These are phyloP conservation scores for Xiphophorus maculatus DNA, from an alignment of 2,113 vertebrate genomes.

Conservation along the genomic window DNA sequence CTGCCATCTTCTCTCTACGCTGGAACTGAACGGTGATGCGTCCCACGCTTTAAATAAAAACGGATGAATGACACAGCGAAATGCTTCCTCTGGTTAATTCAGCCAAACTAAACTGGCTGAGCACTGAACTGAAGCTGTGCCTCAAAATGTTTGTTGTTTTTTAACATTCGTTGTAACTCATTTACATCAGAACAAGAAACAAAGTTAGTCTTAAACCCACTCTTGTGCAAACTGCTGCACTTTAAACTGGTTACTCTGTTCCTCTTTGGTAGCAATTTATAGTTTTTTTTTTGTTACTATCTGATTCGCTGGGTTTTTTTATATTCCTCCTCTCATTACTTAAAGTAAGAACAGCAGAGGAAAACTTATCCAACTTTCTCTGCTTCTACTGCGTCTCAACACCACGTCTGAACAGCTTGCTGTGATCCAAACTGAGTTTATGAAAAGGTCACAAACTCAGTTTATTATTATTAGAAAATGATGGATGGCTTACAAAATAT, in stretches of 20 bases:
- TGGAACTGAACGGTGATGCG: slow-evolving; percentile 4
- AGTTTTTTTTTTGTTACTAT: too few relatives aligned
- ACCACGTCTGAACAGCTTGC: too few relatives aligned
- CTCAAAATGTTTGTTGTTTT: not conserved
- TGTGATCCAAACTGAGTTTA: too few relatives aligned
- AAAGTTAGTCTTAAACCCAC: not conserved
- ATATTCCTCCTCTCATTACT: not conserved
- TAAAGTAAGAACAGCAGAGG: not conserved
- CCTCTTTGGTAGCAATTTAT: too few relatives aligned
- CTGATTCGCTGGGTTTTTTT: not conserved
- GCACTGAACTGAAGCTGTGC: not conserved
- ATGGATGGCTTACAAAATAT: too few relatives aligned
- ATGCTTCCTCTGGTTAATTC: not conserved
- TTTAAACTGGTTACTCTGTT: not conserved
- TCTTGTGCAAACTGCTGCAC: not conserved
- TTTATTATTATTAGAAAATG: too few relatives aligned
- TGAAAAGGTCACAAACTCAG: too few relatives aligned
- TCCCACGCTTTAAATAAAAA: not conserved
- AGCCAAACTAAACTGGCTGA: not conserved
- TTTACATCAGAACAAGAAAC: not conserved
- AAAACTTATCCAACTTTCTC: not conserved
- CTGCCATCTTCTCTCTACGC: slow-evolving; percentile 5
- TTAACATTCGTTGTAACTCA: not conserved
- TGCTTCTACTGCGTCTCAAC: not conserved
- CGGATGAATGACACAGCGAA: not conserved